Evolutionary conservation across 2,113 vertebrate genomes (phyloP).

Genomic region (Calypte anna): DNA sequence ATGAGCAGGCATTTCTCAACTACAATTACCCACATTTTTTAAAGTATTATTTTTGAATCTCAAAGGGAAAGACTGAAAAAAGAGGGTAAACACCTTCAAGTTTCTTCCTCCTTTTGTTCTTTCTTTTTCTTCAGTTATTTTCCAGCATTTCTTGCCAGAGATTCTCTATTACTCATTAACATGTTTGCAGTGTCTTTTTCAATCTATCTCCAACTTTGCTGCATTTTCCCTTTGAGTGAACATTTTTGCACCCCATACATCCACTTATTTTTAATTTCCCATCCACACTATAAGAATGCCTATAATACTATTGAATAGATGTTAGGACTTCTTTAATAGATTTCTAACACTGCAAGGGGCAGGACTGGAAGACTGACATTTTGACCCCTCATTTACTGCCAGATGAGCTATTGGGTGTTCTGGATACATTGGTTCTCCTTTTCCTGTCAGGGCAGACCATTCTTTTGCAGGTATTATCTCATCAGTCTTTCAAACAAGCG

Average conservation of each 20-base stretch:
- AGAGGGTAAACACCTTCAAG: neutral
- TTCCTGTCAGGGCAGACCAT: constrained; percentile 62
- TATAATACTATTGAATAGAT: neutral
- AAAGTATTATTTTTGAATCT: neutral
- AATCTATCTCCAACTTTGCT: neutral
- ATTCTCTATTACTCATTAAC: neutral
- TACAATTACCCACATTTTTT: neutral
- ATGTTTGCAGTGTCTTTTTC: neutral
- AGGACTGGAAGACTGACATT: constrained; percentile 50
- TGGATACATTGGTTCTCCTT: constrained; percentile 62
- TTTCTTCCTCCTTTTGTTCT: neutral
- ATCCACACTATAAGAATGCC: neutral
- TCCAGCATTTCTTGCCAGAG: neutral
- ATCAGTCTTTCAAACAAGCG: constrained; percentile 58
- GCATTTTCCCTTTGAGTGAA: neutral
- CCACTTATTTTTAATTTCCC: neutral
- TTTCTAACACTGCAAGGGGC: constrained; percentile 12
- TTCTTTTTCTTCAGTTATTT: neutral
- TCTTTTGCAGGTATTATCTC: constrained; percentile 72
- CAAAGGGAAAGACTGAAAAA: neutral
- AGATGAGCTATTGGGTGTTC: constrained; percentile 68
- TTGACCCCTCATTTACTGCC: constrained; percentile 63
- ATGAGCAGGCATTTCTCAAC: neutral
- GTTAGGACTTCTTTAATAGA: constrained; percentile 18
- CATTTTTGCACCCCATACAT: neutral